Evolutionary conservation across 2,113 vertebrate genomes (phyloP), one percentile per base, ranked within the genome.

Genomic region (Riparia riparia): DNA sequence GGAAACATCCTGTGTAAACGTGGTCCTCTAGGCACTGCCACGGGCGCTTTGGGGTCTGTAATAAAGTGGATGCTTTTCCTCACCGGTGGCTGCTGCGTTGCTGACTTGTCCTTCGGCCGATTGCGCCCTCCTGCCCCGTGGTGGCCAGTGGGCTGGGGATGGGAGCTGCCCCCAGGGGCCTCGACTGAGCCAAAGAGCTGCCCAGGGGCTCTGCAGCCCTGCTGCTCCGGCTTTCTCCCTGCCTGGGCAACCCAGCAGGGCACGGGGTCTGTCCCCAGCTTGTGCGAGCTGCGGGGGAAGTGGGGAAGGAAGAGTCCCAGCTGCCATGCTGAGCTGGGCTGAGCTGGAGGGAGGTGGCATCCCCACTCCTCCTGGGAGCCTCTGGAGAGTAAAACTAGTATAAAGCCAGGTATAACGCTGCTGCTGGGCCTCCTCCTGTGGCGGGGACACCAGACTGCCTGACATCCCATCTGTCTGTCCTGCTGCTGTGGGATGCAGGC

Each of bases 21-120:
- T 83, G 65, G n/a, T 90, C 89, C 94, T 97, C 90, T 91, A 95
- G 92, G 91, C 89, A 82, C 76, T 90, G 83, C 83, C 42, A 16
- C 6, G 4, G 72, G 82, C 12, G 18, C 94, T 98, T 87, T 92
- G 85, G 90, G 91, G 91, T 96, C 88, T 95, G 71, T 95, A 98
- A 98, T 98, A 98, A 98, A 98, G 84, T 84, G 94, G 93, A 94
- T 94, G 93, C 91, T 94, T 97, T 96, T 97, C 91, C 92, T 95
- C 89, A 41, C 45, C 13, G 47, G 37, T 76, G 82, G 83, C 70
- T 13, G 3, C 50, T 86, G 69, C 8, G 0, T 93, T 87, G 53
- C 74, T 96, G 44, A 93, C 53, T 74, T 68, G 61, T 77, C 79
- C 80, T 76, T 74, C 31, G 37, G 77, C 71, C 0, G 0, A 9